Evolutionary conservation across 2,113 vertebrate species (phyloP).

Genomic region (Leuciscus idus): DNA sequence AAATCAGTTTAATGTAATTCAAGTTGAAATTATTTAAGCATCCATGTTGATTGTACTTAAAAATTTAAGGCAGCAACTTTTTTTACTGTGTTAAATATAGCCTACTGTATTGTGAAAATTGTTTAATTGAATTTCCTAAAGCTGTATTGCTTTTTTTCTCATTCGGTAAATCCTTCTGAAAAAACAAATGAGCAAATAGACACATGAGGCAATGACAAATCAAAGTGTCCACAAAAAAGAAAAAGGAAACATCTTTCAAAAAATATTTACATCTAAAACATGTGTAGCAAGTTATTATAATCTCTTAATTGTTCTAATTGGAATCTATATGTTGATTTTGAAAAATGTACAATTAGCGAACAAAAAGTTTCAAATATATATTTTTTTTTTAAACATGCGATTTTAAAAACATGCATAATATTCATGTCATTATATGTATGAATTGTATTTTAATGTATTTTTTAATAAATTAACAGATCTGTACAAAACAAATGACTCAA

Average conservation of each 20-base stretch:
- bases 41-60: no score
- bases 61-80: no score
- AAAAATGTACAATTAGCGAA: no score
- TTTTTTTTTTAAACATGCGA: no score
- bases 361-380: no score
- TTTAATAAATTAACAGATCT: neutral
- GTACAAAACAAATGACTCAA: neutral
- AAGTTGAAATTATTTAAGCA: no score
- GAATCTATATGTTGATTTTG: no score
- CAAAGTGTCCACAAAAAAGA: neutral
- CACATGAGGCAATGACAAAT: neutral
- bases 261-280: neutral
- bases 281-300: neutral
- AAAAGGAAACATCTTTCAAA: neutral
- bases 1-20: no score
- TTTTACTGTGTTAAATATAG: no score
- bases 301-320: neutral
- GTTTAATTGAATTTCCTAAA: neutral
- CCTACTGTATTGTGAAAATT: no score
- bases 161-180: neutral
- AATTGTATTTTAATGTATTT: neutral
- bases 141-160: neutral
- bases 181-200: neutral
- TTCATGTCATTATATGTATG: neutral
- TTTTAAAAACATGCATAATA: neutral